Conservation (phyloP, 2,888 invertebrate genomes). For the Lycophotia porphyrea region DNA sequence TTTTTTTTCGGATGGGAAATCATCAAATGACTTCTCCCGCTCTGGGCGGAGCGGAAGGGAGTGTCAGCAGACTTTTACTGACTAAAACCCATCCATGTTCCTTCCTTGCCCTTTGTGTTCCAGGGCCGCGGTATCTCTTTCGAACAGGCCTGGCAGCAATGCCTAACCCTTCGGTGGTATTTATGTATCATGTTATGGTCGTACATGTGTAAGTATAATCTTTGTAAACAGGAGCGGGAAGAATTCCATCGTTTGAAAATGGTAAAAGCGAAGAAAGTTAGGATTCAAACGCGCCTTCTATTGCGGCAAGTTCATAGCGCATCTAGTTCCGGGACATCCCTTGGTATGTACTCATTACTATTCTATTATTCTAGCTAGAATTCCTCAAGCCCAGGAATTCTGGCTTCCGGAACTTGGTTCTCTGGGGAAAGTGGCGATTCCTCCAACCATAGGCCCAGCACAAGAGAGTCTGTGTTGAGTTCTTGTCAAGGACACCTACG, state of each 20-base stretch:
- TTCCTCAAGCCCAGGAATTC: neutral
- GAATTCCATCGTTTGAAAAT: conserved; percentile 88
- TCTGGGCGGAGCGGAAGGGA: no score
- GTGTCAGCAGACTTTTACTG: no score
- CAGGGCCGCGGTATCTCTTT: no score
- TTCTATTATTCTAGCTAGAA: conserved; percentile 19
- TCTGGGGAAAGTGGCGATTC: neutral
- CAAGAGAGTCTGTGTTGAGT: neutral
- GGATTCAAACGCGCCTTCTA: conserved; percentile 69
- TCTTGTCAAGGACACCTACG: neutral
- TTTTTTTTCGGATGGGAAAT: no score
- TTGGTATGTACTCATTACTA: conserved; percentile 55
- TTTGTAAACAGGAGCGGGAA: conserved; percentile 81
- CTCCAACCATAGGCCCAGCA: neutral
- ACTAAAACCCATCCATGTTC: no score
- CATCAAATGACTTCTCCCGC: no score
- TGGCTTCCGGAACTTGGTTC: neutral
- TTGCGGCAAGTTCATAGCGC: conserved; percentile 52
- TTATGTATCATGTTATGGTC: neutral
- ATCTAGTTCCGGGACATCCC: conserved; percentile 53
- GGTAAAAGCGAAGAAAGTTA: conserved; percentile 86
- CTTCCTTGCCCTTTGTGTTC: no score
- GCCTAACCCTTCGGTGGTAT: neutral
- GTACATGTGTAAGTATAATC: conserved; percentile 13
- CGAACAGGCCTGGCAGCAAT: no score